These are phyloP conservation scores for Cassiopea xamachana DNA, from an alignment of 30 jellyfish, hydroid and myxozoan genomes.

Conservation along the genomic window DNA sequence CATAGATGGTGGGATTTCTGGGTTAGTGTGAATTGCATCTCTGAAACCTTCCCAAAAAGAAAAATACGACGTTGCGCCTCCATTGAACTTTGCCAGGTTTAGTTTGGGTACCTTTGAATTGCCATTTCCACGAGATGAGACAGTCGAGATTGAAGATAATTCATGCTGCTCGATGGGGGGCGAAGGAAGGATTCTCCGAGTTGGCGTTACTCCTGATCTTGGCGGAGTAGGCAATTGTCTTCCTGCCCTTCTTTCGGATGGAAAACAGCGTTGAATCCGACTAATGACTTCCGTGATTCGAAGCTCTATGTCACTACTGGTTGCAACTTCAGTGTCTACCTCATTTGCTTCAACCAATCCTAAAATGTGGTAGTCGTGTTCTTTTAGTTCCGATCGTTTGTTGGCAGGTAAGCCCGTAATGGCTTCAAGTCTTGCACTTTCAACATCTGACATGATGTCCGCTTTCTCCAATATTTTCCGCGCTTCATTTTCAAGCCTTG, in stretches of 20 bases:
- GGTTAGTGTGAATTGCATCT: not conserved
- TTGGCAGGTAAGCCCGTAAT: not conserved
- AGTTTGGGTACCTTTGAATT: not conserved
- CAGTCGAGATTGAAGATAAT: not conserved
- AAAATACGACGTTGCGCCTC: not conserved
- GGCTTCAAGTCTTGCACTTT: not conserved
- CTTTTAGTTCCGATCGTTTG: not conserved
- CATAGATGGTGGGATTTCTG: not conserved
- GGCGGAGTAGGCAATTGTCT: not conserved
- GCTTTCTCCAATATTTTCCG: not conserved
- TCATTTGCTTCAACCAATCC: not conserved
- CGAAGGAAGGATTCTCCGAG: not conserved
- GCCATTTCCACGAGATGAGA: not conserved
- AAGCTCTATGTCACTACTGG: not conserved
- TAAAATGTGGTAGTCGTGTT: not conserved
- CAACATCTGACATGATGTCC: not conserved
- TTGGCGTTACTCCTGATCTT: not conserved
- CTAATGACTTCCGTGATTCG: not conserved
- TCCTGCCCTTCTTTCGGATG: not conserved
- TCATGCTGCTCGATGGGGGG: not conserved
- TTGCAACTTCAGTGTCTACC: not conserved
- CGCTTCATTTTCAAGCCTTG: not conserved
- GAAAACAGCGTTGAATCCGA: not conserved
- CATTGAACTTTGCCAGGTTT: not conserved
- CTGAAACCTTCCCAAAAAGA: not conserved